These are phyloP conservation scores for Megaceryle maxima DNA, from an alignment of 2,113 vertebrate genomes.

Conservation along the genomic window DNA sequence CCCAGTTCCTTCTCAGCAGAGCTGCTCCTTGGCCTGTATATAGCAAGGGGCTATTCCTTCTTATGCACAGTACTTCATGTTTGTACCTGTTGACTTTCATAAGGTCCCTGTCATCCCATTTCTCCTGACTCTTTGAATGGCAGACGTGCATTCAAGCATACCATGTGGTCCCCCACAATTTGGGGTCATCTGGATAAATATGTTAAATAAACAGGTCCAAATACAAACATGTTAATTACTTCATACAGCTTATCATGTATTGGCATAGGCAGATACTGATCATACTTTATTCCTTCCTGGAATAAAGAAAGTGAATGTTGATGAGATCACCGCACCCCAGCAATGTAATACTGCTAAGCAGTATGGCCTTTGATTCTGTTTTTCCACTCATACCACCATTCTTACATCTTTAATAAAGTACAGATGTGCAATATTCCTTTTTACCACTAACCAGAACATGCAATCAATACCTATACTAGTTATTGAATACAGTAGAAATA, in stretches of 20 bases:
- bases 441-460: not conserved
- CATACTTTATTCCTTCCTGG: not conserved
- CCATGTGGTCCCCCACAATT: not conserved
- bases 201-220: not conserved
- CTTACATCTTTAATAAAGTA: not conserved
- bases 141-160: not conserved
- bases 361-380: not conserved
- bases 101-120: not conserved
- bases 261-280: not conserved
- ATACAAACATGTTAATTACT: not conserved
- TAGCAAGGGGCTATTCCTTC: not conserved
- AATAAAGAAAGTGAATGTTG: not conserved
- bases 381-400: not conserved
- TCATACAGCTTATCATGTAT: not conserved
- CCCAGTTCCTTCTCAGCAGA: not conserved
- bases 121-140: not conserved
- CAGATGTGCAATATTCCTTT: not conserved
- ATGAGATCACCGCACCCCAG: not conserved
- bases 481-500: not conserved
- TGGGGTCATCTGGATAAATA: not conserved
- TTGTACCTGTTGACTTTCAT: not conserved
- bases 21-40: not conserved
- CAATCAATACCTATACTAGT: not conserved
- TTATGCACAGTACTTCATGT: fast-evolving
- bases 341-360: not conserved